Evolutionary conservation across 2,797 vertebrate genomes (phyloP), one percentile per base, ranked within the genome.

Genomic region (Enteromius treurensis): DNA sequence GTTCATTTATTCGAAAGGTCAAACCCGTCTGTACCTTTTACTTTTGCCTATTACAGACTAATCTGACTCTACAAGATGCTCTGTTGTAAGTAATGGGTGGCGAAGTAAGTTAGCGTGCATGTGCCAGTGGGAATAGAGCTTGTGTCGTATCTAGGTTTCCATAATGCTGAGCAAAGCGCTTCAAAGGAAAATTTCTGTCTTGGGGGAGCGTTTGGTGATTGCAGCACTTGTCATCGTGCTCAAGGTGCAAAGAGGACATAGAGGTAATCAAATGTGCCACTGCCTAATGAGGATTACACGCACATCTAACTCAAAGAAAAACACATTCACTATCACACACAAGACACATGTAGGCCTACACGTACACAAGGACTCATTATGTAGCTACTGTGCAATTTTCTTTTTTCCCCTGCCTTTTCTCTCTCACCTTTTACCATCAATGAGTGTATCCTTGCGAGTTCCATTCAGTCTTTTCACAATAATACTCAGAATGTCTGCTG

Each of bases 401-500:
- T 42, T 55, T 68, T 58, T 53, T 73, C 14, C 55, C 21, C 53
- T 45, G 68, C 29, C 32, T 11, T 42, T 69, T 62, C 17, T 77
- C 26, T 62, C 69, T 62, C 69, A 73, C 79, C 79, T 73, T 73
- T 62, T 62, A 60, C 26, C 69, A 73, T 71, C 15, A 67, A 40
- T 67, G 32, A 73, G 47, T 55, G 21, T 32, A 76, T 75, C 34
- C 32, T 69, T 69, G 62, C 1, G 0, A 68, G 65, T 26, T 69
- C 64, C 74, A 83, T 83, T 83, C 81, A 77, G 37, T 60, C 73
- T 62, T 77, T 77, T 77, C 81, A 70, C 37, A 62, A 77, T 29
- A 58, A 47, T 34, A 77, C 49, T 34, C 77, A 64, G 76, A 79
- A 81, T 62, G 65, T 87, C 81, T 81, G 88, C 74, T 82, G 81